Conservation (phyloP, 2,888 invertebrate species). For the Ophioninae sp. region DNA sequence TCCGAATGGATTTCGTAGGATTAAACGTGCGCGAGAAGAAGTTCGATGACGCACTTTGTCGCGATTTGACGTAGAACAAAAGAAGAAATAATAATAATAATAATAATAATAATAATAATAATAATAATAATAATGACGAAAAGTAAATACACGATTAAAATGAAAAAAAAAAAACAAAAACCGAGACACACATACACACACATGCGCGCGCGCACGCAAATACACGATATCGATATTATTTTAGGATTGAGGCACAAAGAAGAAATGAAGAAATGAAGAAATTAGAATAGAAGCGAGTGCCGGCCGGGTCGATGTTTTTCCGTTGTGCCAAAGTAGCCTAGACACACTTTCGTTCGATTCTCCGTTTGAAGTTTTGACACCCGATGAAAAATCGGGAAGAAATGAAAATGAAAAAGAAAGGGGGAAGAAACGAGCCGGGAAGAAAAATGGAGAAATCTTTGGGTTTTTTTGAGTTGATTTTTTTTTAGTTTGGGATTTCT, state of each 20-base stretch:
- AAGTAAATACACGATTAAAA: background rate
- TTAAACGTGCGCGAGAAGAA: slow-evolving; percentile 58
- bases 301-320: slow-evolving; percentile 72
- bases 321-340: slow-evolving; percentile 80
- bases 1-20: slow-evolving; percentile 56
- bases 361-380: slow-evolving; percentile 42
- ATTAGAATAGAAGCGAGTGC: slow-evolving; percentile 77
- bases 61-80: slow-evolving; percentile 12
- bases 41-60: slow-evolving; percentile 24
- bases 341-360: slow-evolving; percentile 64
- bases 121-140: no score
- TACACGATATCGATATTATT: slow-evolving; percentile 32
- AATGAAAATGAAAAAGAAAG: slow-evolving; percentile 3
- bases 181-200: background rate
- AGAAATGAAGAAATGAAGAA: slow-evolving; percentile 63
- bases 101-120: no score
- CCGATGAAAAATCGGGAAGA: slow-evolving; percentile 20
- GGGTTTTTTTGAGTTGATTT: no score
- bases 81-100: slow-evolving; percentile 5
- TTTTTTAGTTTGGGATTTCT: no score
- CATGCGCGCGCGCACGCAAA: background rate
- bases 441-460: background rate
- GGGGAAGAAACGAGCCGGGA: background rate
- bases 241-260: slow-evolving; percentile 50
- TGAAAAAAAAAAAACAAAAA: slow-evolving; percentile 19